Percentiles rank a stretch among this genome's conserved stretches.
Conservation (phyloP, 2,888 invertebrate genomes). For the Teleiodes luculella region DNA sequence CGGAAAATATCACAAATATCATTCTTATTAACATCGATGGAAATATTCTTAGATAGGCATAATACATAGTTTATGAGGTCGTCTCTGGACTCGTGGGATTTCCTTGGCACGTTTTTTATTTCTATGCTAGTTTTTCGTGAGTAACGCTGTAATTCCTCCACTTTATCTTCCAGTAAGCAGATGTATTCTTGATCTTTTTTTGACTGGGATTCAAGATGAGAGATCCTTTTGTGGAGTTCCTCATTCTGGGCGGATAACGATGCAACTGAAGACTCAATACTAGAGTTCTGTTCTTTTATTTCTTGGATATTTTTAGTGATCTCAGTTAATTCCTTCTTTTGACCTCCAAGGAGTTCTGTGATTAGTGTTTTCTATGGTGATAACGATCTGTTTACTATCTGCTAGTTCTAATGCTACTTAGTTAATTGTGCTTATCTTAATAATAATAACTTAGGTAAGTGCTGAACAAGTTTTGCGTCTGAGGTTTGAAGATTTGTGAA, state of each 20-base stretch:
- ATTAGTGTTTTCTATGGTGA: background rate
- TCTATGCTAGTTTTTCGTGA: background rate
- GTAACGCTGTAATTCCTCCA: background rate
- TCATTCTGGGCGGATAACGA: background rate
- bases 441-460: too few relatives aligned
- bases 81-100: background rate
- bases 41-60: background rate
- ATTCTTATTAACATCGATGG: background rate
- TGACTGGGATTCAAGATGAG: background rate
- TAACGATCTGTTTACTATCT: too few relatives aligned
- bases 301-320: background rate
- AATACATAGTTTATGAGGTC: background rate
- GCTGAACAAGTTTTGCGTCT: too few relatives aligned
- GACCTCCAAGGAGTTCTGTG: background rate
- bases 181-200: background rate
- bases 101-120: slow-evolving; percentile 1
- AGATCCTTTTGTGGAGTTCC: background rate
- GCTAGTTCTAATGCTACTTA: too few relatives aligned
- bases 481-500: too few relatives aligned
- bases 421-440: too few relatives aligned
- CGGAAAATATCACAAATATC: background rate
- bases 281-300: background rate
- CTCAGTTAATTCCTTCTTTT: background rate
- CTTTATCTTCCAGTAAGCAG: background rate
- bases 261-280: background rate